These are phyloP conservation scores for Paramormyrops kingsleyae DNA, from an alignment of 2,113 vertebrate species.

Conservation along the genomic window DNA sequence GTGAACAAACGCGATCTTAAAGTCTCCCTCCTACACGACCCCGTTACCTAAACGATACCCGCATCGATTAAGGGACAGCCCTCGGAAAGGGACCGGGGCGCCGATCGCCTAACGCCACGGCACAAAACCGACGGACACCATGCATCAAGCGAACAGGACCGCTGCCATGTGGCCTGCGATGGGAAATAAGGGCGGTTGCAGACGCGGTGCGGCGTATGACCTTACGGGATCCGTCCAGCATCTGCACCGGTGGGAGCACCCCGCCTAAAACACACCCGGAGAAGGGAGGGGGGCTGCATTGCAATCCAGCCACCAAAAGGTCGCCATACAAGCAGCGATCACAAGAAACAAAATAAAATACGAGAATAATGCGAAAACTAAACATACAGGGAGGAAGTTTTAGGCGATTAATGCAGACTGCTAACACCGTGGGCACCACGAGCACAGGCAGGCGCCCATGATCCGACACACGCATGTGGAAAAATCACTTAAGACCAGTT, in stretches of 20 bases:
- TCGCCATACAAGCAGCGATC: background rate
- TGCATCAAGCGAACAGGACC: background rate
- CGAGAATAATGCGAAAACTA: background rate
- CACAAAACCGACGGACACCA: background rate
- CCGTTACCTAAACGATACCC: background rate
- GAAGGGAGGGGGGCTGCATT: background rate
- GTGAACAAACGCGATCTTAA: background rate
- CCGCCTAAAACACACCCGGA: background rate
- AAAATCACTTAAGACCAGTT: background rate
- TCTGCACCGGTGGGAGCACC: background rate
- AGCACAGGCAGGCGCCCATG: background rate
- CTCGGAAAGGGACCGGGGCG: background rate
- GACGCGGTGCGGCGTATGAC: background rate
- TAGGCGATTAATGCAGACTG: background rate
- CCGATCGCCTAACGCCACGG: no score
- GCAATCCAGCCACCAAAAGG: background rate
- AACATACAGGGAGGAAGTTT: background rate
- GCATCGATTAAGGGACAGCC: background rate
- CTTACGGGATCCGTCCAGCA: background rate
- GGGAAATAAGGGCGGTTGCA: background rate
- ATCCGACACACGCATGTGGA: background rate
- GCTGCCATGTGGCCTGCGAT: background rate
- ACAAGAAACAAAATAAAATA: background rate
- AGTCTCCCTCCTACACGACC: background rate
- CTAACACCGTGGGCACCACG: background rate